Evolutionary conservation across 35 echinoderm and acorn worm genomes (phyloP).

Genomic region (Acanthaster planci): DNA sequence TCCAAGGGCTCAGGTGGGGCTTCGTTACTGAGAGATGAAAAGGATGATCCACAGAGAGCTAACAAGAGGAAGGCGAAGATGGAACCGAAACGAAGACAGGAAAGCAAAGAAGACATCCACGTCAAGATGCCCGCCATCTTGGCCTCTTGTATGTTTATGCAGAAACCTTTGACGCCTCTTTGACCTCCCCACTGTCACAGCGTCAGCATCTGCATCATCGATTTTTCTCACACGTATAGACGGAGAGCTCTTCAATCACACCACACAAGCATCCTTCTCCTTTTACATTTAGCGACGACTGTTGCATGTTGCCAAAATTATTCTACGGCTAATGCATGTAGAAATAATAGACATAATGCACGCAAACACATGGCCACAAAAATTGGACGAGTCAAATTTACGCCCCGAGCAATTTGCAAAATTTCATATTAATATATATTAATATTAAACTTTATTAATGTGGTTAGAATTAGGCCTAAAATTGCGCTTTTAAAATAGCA

Average conservation of each 20-base stretch:
- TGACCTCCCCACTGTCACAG: background rate
- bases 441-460: too few relatives aligned
- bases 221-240: background rate
- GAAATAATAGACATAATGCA: background rate
- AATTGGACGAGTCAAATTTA: too few relatives aligned
- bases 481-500: too few relatives aligned
- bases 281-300: too few relatives aligned
- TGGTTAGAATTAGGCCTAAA: too few relatives aligned
- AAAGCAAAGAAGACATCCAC: background rate
- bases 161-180: background rate
- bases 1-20: background rate
- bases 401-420: too few relatives aligned
- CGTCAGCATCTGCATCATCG: background rate
- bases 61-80: background rate
- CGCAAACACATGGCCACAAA: too few relatives aligned
- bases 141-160: background rate
- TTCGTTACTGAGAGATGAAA: background rate
- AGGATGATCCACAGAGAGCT: background rate
- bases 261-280: background rate
- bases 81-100: background rate
- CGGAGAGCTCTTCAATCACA: background rate
- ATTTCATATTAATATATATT: too few relatives aligned
- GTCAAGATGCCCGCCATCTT: slow-evolving; percentile 25
- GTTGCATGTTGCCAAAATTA: background rate
- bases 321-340: background rate